Evolutionary conservation across 2,797 vertebrate genomes (phyloP), one percentile per base, ranked within the genome.

Genomic region (Urocyon cinereoargenteus): DNA sequence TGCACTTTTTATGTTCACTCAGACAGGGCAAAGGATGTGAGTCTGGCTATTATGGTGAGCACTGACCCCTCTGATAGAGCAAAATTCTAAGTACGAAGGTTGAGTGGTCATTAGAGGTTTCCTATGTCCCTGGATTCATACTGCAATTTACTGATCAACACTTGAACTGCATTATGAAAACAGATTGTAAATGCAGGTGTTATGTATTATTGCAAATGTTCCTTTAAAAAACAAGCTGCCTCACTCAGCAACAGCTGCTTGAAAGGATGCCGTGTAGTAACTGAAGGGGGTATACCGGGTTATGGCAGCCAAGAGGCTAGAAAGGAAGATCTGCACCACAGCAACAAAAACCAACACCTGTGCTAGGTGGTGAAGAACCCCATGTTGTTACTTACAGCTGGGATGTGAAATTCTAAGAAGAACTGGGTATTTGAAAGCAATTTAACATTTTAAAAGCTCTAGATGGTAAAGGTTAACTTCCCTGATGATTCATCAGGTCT

Each of bases 371-470:
- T 55, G 6, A 40, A 68, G 49, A 70, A 28, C 18, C 19, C 59
- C 31, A 4, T 1, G 4, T 0, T 36, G 59, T 55, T 40, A 36
- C 0, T 51, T 51, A 53, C 0, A 13, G 11, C 51, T n/a, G 1
- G 22, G 18, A 87, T 66, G 72, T 19, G 4, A 75, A 62, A 79
- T 68, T 86, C 61, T 73, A 94, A 78, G n/a, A 88, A 34, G 68
- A 59, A 40, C 45, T 0, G 1, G 12, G 68, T 51, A 72, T 66
- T 22, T 57, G 81, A 81, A 90, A 94, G 77, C 49, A 51, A 57
- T 21, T 79, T 78, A 86, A 94, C 36, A 49, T 34, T 84, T 81
- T 78, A 57, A 84, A 86, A 95, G 88, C 75, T 95, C 91, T 90
- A 24, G 16, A 83, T 83, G n/a, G 72, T 73, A 92, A 90, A 90